Evolutionary conservation across 2,113 vertebrate genomes (phyloP), one percentile per base, ranked within the genome.

Genomic region (Nothobranchius furzeri): DNA sequence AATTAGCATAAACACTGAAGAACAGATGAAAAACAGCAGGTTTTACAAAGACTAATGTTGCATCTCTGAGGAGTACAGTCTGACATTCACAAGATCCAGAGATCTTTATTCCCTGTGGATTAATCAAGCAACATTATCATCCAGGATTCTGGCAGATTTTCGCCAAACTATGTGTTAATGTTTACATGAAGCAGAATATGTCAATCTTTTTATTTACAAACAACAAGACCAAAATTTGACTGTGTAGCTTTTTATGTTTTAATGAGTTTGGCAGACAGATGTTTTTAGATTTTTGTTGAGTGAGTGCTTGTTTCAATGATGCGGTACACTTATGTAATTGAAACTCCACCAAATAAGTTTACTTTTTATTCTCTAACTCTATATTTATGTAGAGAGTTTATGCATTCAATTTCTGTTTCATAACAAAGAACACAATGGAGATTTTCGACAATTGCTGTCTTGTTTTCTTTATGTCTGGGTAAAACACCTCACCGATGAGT

Each of bases 181-280:
- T 40, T 4, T 40, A 7, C 37, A 86, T 79, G 76, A 81, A 77
- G 69, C 64, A 71, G 48, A 73, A 73, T 59, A 69, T 76, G 43
- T 57, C 56, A 68, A 56, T 70, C 60, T 30, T 30, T 4, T 30
- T 30, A 30, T 3, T 30, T 30, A 30, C 30, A 30, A 30, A 30
- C 30, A 30, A 30, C 30, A 30, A 30, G 4, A 30, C 2, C 30
- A 30, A 30, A 30, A 3, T 30, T 30, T 30, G 30, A 30, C 30
- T 30, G 30, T 1, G 4, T 30, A 30, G 30, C 30, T 30, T 30
- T 4, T 30, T 30, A 4, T 2, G 30, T 30, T 30, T 71, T 83
- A 45, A 45, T 59, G 57, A 54, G 36, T 17, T 70, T 77, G 68
- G 68, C 64, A 70, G 49, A 76, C 62, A 55, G 59, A 77, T 86